Evolutionary conservation across 2,888 invertebrate genomes (phyloP), one percentile per base, ranked within the genome.

Genomic region (Sacculina carcini): DNA sequence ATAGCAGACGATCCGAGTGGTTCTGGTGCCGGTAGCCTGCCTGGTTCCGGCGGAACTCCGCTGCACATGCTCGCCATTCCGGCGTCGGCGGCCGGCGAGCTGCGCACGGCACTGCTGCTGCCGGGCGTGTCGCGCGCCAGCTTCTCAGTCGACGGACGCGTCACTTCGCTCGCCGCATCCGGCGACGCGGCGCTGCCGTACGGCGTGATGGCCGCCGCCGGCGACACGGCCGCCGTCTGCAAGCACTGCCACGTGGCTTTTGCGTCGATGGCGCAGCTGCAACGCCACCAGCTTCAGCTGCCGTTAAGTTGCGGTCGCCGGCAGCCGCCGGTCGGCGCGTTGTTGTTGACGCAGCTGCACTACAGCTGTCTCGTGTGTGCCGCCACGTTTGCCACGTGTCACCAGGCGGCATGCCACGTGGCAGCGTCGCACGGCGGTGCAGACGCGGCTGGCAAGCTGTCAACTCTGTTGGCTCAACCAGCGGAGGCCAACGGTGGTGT

Each of bases 181-280:
- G 50, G 48, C 10, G 52, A 54, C 9, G 53, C 54, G 39, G 52
- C 53, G 42, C 39, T 40, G 1, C 44, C 29, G 28, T 4, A 19
- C 28, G 44, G 44, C 28, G 28, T 44, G 28, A 10, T 28, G 9
- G 44, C 26, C 28, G 44, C 29, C 16, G 56, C 54, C 40, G 56
- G 56, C 10, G 56, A 56, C 44, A 52, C 53, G 28, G 56, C 54
- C n/a, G 54, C 53, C 54, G 56, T 56, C 29, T 56, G 56, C 42
- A 56, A 56, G 23, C 40, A 52, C 24, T 56, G 56, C 39, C 54
- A 54, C 44, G 54, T 56, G 28, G 56, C 54, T n/a, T 56, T 56
- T 40, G 51, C 56, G 9, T 52, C 54, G 14, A 51, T 48, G 16
- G 24, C 50, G 16, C 48, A 52, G 31, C 52, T 56, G 50, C 50